Conservation (phyloP, 2,797 vertebrate genomes). For the Prunella strophiata region DNA sequence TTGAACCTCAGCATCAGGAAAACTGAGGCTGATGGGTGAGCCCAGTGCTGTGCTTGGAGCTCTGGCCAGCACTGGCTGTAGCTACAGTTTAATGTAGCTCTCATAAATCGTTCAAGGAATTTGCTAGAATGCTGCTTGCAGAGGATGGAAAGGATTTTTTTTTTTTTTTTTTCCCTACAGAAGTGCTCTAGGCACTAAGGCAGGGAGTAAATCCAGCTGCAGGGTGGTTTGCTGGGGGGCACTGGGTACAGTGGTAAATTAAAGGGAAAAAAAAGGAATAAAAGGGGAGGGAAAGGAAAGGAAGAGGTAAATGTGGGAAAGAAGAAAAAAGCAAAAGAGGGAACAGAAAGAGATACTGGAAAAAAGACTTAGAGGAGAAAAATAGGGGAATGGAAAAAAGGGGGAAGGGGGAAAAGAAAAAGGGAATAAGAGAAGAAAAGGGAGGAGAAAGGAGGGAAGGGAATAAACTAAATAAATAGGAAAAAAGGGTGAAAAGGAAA, state of each 20-base stretch:
- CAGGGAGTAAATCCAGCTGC: not conserved
- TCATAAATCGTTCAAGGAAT: not conserved
- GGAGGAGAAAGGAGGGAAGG: not conserved
- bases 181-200: not conserved
- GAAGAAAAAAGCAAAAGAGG: not conserved
- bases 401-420: no score
- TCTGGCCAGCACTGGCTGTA: not conserved
- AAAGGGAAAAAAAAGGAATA: not conserved
- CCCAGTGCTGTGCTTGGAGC: fast-evolving
- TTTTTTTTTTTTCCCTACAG: no score
- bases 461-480: not conserved
- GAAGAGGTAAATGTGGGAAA: fast-evolving
- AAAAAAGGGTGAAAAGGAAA: not conserved
- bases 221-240: not conserved
- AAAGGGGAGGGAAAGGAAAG: not conserved
- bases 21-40: not conserved
- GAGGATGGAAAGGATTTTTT: not conserved
- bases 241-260: not conserved
- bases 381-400: not conserved
- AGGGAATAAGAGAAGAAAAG: not conserved
- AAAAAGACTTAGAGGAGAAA: not conserved
- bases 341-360: not conserved
- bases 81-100: not conserved
- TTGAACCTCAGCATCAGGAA: not conserved
- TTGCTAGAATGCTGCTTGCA: not conserved